A percentile compares a stretch with the other conserved stretches of the same genome.
Evolutionary conservation across 2,113 vertebrate genomes (phyloP).

Genomic region (Sinocyclocheilus anophthalmus): DNA sequence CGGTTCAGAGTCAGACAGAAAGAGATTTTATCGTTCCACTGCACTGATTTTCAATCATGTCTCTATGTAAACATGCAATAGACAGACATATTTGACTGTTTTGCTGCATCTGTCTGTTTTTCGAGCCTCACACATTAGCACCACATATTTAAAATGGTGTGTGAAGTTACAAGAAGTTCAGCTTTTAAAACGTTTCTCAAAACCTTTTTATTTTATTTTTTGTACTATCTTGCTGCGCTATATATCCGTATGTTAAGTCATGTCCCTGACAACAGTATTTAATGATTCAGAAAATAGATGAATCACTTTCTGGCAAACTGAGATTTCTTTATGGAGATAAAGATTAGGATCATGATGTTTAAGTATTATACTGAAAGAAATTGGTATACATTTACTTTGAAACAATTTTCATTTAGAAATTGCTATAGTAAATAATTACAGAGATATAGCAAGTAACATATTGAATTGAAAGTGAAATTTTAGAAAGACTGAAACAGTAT

Average conservation of each 20-base stretch:
- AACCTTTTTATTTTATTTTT: neutral
- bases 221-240: neutral
- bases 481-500: too few relatives aligned
- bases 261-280: too few relatives aligned
- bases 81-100: neutral
- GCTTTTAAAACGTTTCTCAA: neutral
- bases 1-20: neutral
- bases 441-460: too few relatives aligned
- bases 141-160: neutral
- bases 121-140: neutral
- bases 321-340: too few relatives aligned
- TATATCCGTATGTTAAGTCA: neutral
- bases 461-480: too few relatives aligned
- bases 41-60: neutral
- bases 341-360: too few relatives aligned
- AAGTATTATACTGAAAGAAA: too few relatives aligned
- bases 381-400: too few relatives aligned
- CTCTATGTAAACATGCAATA: neutral
- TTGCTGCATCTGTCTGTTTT: neutral
- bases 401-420: too few relatives aligned
- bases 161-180: neutral
- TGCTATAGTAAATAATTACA: too few relatives aligned
- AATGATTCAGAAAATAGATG: too few relatives aligned
- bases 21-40: neutral
- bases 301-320: too few relatives aligned